Evolutionary conservation across 2,888 invertebrate species (phyloP).

Genomic region (Argynnis bischoffii): DNA sequence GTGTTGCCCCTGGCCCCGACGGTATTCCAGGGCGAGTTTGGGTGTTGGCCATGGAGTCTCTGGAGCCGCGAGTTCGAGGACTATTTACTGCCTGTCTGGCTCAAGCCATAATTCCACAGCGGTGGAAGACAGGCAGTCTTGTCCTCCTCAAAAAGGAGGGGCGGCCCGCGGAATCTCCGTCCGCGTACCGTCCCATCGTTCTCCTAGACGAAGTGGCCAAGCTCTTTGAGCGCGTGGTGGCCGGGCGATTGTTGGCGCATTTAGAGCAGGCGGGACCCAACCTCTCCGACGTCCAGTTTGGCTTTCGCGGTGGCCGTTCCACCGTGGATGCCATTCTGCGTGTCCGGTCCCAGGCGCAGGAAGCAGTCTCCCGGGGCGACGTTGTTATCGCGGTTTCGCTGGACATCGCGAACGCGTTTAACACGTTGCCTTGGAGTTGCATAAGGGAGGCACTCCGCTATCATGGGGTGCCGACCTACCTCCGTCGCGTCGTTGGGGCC

Average conservation of each 20-base stretch:
- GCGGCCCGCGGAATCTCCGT: background rate
- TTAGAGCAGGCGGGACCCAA: too few species aligned
- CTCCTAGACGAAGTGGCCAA: background rate
- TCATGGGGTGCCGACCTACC: too few species aligned
- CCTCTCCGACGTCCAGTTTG: too few species aligned
- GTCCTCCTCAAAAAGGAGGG: background rate
- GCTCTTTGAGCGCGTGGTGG: too few species aligned
- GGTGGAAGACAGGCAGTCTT: background rate
- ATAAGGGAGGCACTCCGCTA: too few species aligned
- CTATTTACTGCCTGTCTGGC: conserved; percentile 2
- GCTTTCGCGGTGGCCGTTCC: too few species aligned
- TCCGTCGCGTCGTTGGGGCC: too few species aligned
- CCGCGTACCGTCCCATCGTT: background rate
- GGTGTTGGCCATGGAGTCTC: background rate
- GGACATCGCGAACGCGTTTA: too few species aligned
- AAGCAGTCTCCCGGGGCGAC: background rate
- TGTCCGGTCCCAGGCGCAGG: background rate
- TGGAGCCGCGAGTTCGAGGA: background rate
- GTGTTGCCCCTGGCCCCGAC: background rate
- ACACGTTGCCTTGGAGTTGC: too few species aligned
- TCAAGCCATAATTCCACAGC: background rate
- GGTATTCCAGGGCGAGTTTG: background rate
- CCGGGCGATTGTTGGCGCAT: too few species aligned
- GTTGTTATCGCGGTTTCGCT: too few species aligned
- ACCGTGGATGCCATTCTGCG: too few species aligned